phyloP scores from a whole-genome alignment of 2,888 invertebrate genomes.

The Leptopterna dolabrata region DNA sequence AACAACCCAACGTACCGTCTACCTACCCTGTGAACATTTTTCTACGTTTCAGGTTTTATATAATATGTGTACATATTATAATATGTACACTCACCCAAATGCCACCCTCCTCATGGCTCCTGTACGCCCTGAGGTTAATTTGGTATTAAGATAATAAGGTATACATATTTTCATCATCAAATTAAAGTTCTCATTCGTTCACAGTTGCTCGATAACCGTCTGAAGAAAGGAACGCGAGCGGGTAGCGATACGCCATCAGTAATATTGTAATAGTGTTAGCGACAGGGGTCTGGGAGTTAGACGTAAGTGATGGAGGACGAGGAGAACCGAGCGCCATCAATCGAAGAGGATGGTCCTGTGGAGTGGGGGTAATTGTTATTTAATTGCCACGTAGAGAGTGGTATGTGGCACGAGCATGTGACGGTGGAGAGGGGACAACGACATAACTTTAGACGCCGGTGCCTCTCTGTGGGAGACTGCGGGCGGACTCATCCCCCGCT shows the following conservation, averaged over 20 bases:
- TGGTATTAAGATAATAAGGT: too few species aligned
- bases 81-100: too few species aligned
- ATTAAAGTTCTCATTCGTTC: too few species aligned
- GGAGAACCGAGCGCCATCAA: background rate
- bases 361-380: background rate
- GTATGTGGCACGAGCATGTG: background rate
- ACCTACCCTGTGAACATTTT: too few species aligned
- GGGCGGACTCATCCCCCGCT: background rate
- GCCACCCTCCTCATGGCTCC: too few species aligned
- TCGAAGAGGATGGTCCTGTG: background rate
- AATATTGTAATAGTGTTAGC: background rate
- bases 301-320: constrained; percentile 5
- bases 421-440: background rate
- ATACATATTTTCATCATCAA: too few species aligned
- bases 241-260: background rate
- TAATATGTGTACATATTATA: too few species aligned
- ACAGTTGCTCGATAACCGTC: background rate
- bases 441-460: background rate
- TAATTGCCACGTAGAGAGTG: constrained; percentile 7
- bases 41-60: too few species aligned
- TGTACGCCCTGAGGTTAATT: too few species aligned
- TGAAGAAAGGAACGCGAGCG: background rate
- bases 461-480: background rate
- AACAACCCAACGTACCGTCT: too few species aligned
- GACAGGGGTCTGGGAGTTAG: constrained; percentile 1